Evolutionary conservation across 53 echinoderm and acorn worm species (phyloP).

Genomic region (Holothuria leucospilota): DNA sequence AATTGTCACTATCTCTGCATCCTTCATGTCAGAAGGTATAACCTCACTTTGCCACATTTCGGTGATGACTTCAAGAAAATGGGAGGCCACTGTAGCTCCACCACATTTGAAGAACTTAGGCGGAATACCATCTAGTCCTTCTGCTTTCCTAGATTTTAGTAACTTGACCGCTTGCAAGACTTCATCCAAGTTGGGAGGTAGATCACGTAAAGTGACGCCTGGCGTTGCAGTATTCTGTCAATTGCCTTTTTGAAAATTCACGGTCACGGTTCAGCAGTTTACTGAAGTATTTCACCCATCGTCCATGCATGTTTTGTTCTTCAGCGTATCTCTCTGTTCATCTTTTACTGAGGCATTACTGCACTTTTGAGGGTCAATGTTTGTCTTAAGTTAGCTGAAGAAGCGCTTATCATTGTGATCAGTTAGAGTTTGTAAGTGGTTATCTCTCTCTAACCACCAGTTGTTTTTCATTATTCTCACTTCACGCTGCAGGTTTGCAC

Average conservation of each 20-base stretch:
- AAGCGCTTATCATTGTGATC: no score
- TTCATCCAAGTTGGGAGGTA: background rate
- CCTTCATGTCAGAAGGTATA: constrained; percentile 13
- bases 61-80: background rate
- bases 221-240: constrained; percentile 16
- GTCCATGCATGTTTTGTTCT: background rate
- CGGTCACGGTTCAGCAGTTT: constrained; percentile 7
- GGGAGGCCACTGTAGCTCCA: background rate
- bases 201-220: background rate
- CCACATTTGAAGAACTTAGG: constrained; percentile 28
- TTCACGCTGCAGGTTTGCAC: background rate
- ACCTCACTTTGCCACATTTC: constrained; percentile 7
- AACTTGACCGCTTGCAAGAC: background rate
- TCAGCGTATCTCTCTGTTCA: constrained; percentile 20
- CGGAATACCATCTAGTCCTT: constrained; percentile 34
- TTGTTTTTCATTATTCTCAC: constrained; percentile 30
- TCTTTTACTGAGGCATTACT: background rate
- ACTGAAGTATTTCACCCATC: constrained; percentile 20
- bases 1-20: background rate
- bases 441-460: no score
- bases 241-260: background rate
- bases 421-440: no score
- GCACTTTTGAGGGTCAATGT: background rate
- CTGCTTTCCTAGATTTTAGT: constrained; percentile 25
- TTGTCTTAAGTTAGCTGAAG: background rate